Conservation (phyloP, 2,888 invertebrate genomes). For the Ferdinandea cuprea region DNA sequence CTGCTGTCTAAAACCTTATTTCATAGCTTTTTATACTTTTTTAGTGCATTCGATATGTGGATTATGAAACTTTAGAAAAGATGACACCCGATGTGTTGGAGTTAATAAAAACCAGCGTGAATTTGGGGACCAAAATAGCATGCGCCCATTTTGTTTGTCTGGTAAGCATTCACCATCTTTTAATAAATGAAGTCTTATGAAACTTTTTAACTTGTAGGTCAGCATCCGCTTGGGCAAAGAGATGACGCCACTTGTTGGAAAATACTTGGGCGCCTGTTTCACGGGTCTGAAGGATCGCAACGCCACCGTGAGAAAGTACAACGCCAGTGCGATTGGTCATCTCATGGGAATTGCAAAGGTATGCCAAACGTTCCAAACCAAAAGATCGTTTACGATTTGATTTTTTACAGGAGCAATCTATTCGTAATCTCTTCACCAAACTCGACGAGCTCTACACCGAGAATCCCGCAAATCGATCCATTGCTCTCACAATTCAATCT, state of each 20-base stretch:
- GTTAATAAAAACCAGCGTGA: constrained; percentile 90
- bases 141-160: constrained; percentile 91
- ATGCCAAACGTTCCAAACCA: constrained; percentile 45
- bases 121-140: constrained; percentile 92
- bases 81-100: constrained; percentile 92
- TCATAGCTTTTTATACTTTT: constrained; percentile 4
- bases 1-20: too few species aligned
- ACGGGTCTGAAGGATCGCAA: constrained; percentile 93
- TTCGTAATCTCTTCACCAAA: constrained; percentile 85
- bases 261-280: constrained; percentile 85
- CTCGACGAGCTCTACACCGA: constrained; percentile 86
- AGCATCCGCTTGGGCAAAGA: constrained; percentile 84
- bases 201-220: constrained; percentile 77
- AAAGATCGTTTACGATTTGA: not conserved
- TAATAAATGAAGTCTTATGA: not conserved
- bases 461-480: constrained; percentile 89
- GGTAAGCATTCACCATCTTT: constrained; percentile 81
- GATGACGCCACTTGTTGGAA: constrained; percentile 85
- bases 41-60: constrained; percentile 88
- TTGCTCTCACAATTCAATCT: constrained; percentile 90
- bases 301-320: constrained; percentile 91
- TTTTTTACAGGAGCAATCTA: constrained; percentile 83
- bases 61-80: constrained; percentile 89
- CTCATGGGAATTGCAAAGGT: constrained; percentile 92
- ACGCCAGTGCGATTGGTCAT: constrained; percentile 92